phyloP scores from a whole-genome alignment of 2,888 invertebrate genomes.

The Arge pagana region DNA sequence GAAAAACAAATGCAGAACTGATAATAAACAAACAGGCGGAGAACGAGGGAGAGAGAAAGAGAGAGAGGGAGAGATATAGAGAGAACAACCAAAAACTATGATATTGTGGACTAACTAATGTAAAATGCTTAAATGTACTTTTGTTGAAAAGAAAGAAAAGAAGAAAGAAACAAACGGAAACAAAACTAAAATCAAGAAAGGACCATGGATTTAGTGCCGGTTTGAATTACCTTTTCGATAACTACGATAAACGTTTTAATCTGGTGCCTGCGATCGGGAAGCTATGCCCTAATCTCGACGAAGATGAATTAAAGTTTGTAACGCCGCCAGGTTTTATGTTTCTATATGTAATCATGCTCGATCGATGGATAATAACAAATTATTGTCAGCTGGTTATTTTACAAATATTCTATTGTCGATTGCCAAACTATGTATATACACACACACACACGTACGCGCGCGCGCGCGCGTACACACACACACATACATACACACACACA shows the following conservation, averaged over 20 bases:
- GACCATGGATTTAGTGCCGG: conserved; percentile 50
- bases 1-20: conserved; percentile 19
- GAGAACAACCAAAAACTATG: conserved; percentile 38
- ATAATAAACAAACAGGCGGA: conserved; percentile 22
- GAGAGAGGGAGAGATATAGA: conserved; percentile 22
- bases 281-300: conserved; percentile 19
- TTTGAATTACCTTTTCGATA: conserved; percentile 49
- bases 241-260: conserved; percentile 48
- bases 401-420: conserved; percentile 40
- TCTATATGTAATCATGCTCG: conserved; percentile 42
- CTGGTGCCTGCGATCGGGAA: conserved; percentile 46
- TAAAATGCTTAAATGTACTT: conserved; percentile 52
- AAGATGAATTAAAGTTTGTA: neutral
- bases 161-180: too few species aligned
- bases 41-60: conserved; percentile 29
- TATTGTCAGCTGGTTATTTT: conserved; percentile 45
- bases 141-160: too few species aligned
- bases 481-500: too few species aligned
- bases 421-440: conserved; percentile 35
- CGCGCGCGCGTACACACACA: too few species aligned
- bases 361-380: conserved; percentile 43
- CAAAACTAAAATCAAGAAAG: conserved; percentile 51
- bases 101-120: conserved; percentile 50
- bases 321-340: conserved; percentile 41
- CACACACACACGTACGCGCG: too few species aligned